These are phyloP conservation scores for Mesoligia furuncula DNA, from an alignment of 2,888 invertebrate species.

Conservation along the genomic window DNA sequence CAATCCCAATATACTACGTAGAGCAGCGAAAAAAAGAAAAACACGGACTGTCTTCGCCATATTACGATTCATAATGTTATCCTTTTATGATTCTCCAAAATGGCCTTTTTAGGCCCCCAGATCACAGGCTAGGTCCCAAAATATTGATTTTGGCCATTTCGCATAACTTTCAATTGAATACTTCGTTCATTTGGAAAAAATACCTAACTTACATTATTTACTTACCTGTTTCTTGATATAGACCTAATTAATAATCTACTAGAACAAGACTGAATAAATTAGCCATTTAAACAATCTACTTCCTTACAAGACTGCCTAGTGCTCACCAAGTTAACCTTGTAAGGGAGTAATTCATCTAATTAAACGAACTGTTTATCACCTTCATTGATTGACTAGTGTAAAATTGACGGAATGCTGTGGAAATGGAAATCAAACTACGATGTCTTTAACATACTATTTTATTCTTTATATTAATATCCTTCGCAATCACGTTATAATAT, in stretches of 20 bases:
- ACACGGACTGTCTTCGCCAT: no score
- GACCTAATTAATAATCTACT: neutral
- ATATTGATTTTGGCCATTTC: no score
- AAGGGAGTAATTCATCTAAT: conserved; percentile 21
- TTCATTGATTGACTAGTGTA: conserved; percentile 8
- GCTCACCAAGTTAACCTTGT: neutral
- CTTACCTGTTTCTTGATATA: neutral
- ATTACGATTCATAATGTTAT: no score
- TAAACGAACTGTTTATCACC: conserved; percentile 1
- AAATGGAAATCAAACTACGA: conserved; percentile 58
- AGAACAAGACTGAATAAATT: conserved; percentile 4
- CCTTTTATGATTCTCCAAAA: no score
- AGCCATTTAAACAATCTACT: conserved; percentile 18
- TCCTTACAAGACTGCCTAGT: neutral
- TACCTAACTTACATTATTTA: neutral
- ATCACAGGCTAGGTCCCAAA: neutral
- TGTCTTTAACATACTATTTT: conserved; percentile 83
- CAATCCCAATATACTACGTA: no score
- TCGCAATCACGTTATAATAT: conserved; percentile 86
- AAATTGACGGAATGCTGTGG: neutral
- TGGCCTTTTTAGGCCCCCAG: no score
- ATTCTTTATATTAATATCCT: conserved; percentile 86
- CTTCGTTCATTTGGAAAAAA: neutral
- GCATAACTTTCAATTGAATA: neutral
- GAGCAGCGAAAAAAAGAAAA: no score